Base-by-base conservation (phyloP, 2,113 vertebrate species). In the Hippoglossus stenolepis region DNA sequence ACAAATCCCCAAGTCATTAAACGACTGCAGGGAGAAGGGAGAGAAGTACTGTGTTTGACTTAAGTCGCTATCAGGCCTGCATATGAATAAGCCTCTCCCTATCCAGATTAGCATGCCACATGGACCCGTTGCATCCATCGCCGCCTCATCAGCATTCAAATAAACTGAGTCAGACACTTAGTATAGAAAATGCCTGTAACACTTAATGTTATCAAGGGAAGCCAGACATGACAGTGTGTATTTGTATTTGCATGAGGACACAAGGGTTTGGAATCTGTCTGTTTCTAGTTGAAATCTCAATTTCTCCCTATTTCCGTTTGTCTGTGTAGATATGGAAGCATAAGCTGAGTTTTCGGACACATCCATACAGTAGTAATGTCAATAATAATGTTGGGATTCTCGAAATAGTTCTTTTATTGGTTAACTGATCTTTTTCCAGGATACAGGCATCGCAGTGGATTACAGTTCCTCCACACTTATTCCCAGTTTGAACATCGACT, bases 1-100 rank as follows among this genome's bases (percentile, higher is more conserved):
- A 47, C 75, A 89, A 90, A 90, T 87, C 88, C 79, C 76, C 5
- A 56, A 83, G 76, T 90, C 86, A 92, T 92, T 91, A 89, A 77
- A 77, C 59, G 76, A 79, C 82, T 87, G 79, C 62, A 13, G 79
- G 77, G 77, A 78, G 67, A 73, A 54, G 73, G 75, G 73, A 60
- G 71, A 73, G 54, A 86, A 89, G 88, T 65, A 77, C 84, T 88
- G 87, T 91, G 86, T 88, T 91, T 90, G 88, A 84, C 85, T 86
- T 66, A 87, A 86, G 81, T 74, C 58, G 21, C 85, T 74, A 87
- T 87, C 81, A 70, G 86, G 70, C 77, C 85, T 87, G 91, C 83
- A 93, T 92, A 87, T 85, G 66, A 93, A 91, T 92, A 66, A 83
- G 85, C 67, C 70, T 75, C 82, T 67, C 70, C 75, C 82, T 77